A percentile compares a stretch with the other conserved stretches of the same genome.
These are phyloP conservation scores for Zaprionus capensis DNA, from an alignment of 1,140 invertebrate species.

Conservation along the genomic window DNA sequence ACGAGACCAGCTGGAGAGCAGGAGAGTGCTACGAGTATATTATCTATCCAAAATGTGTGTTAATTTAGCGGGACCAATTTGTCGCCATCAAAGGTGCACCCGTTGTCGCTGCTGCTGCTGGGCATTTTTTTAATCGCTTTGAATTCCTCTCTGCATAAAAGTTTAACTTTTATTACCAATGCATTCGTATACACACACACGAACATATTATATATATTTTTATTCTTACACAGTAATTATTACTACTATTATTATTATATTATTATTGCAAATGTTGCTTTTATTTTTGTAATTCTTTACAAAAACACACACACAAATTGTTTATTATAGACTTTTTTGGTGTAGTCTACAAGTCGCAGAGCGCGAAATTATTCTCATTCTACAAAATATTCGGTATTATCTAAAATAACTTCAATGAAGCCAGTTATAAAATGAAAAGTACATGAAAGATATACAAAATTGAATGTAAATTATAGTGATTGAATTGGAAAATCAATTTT, in stretches of 20 bases:
- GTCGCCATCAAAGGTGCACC: slow-evolving; percentile 33
- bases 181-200: slow-evolving; percentile 45
- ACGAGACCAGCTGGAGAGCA: slow-evolving; percentile 33
- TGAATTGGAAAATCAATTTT: slow-evolving; percentile 52
- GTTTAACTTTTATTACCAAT: slow-evolving; percentile 65
- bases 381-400: slow-evolving; percentile 67
- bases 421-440: slow-evolving; percentile 51
- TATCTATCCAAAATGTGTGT: slow-evolving; percentile 24
- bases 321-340: slow-evolving; percentile 43
- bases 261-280: slow-evolving; percentile 57
- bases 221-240: slow-evolving; percentile 60
- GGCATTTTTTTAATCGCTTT: slow-evolving; percentile 57
- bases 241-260: slow-evolving; percentile 49
- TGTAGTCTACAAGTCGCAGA: slow-evolving; percentile 39
- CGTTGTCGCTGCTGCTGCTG: slow-evolving; percentile 30
- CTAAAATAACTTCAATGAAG: slow-evolving; percentile 51
- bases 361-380: slow-evolving; percentile 58
- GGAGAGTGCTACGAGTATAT: slow-evolving; percentile 39
- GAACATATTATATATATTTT: slow-evolving; percentile 44
- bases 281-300: slow-evolving; percentile 69
- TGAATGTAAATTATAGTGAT: slow-evolving; percentile 63
- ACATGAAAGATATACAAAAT: slow-evolving; percentile 47
- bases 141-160: slow-evolving; percentile 61
- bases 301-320: slow-evolving; percentile 46
- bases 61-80: slow-evolving; percentile 70